Evolutionary conservation across 1,140 invertebrate species (phyloP).

Genomic region (Atopsyche davidsoni): DNA sequence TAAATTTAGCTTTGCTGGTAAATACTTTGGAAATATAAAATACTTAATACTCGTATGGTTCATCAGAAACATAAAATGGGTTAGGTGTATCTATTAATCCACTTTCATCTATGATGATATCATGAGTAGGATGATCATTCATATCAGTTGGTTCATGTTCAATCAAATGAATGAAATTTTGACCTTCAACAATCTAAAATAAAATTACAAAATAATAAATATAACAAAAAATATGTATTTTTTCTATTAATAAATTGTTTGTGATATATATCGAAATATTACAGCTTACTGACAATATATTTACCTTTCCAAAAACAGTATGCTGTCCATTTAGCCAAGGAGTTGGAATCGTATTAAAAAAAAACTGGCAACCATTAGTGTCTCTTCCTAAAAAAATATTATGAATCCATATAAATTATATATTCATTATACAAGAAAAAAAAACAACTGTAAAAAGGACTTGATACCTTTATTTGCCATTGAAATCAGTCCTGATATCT

Average conservation of each 20-base stretch:
- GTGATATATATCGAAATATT: slow-evolving; percentile 9
- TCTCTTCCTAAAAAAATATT: slow-evolving; percentile 49
- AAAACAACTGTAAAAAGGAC: slow-evolving; percentile 12
- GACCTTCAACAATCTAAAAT: slow-evolving; percentile 66
- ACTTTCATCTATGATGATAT: slow-evolving; percentile 61
- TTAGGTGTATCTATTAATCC: slow-evolving; percentile 54
- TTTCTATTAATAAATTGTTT: slow-evolving; percentile 9
- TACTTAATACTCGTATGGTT: slow-evolving; percentile 60
- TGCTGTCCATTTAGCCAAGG: slow-evolving; percentile 90
- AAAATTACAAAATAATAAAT: slow-evolving; percentile 25
- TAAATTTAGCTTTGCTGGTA: not conserved
- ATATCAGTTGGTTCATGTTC: slow-evolving; percentile 73
- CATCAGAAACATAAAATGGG: slow-evolving; percentile 61
- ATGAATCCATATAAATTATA: no score
- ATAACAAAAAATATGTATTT: slow-evolving; percentile 3
- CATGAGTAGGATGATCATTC: slow-evolving; percentile 61
- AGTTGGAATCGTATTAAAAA: slow-evolving; percentile 84
- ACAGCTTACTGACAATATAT: not conserved
- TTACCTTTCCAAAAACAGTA: slow-evolving; percentile 91
- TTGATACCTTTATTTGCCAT: slow-evolving; percentile 88
- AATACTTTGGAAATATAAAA: slow-evolving; percentile 6
- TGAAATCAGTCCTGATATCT: slow-evolving; percentile 81
- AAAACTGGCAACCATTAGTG: slow-evolving; percentile 93
- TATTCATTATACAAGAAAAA: no score
- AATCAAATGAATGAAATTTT: slow-evolving; percentile 77